Conservation (phyloP, 1,140 invertebrate genomes). For the Bombyx mandarina region DNA sequence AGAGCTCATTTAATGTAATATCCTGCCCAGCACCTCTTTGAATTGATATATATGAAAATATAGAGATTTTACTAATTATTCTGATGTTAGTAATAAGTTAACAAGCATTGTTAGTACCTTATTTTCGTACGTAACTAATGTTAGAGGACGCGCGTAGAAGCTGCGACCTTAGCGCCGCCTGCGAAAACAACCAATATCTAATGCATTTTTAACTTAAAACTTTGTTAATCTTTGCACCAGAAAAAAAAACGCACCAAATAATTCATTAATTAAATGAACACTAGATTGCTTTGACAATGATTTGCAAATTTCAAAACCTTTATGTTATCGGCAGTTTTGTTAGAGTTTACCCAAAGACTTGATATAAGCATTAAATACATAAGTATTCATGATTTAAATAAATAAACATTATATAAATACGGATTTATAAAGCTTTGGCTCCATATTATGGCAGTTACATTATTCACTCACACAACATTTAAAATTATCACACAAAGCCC, state of each 20-base stretch:
- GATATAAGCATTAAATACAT: neutral
- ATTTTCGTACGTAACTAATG: constrained; percentile 54
- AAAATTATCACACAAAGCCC: too few species aligned
- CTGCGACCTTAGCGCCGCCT: constrained; percentile 57
- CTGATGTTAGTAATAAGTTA: constrained; percentile 53
- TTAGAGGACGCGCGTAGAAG: constrained; percentile 29
- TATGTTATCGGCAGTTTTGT: neutral
- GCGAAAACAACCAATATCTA: constrained; percentile 55
- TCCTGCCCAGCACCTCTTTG: too few species aligned
- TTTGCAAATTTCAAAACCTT: neutral
- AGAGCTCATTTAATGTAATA: too few species aligned
- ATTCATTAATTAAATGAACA: neutral
- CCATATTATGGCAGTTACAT: constrained; percentile 64
- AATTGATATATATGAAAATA: neutral
- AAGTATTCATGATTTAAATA: too few species aligned
- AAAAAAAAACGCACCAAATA: too few species aligned
- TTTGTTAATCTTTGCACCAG: too few species aligned
- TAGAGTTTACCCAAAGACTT: neutral
- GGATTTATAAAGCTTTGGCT: constrained; percentile 2
- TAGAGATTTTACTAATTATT: constrained; percentile 17
- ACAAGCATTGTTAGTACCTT: constrained; percentile 62
- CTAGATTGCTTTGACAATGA: neutral
- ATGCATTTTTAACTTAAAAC: constrained; percentile 13
- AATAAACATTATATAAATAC: too few species aligned
- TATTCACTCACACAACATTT: constrained; percentile 35